Conservation (phyloP, 2,113 vertebrate genomes). For the Xiphophorus maculatus region DNA sequence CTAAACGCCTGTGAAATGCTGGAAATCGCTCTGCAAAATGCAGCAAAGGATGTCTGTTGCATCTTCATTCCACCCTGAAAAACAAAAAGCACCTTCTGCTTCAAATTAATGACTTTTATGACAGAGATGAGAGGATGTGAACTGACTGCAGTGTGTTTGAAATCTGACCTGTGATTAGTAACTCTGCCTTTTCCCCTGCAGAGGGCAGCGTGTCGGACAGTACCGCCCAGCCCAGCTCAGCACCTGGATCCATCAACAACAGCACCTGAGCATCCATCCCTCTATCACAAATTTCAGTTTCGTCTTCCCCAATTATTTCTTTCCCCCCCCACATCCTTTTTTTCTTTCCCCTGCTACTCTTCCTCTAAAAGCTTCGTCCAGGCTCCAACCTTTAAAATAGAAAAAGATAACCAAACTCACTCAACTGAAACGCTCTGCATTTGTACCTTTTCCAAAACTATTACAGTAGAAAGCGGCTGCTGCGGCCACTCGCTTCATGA, state of each 20-base stretch:
- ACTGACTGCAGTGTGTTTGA: background rate
- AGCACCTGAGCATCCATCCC: constrained; percentile 80
- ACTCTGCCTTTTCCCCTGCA: constrained; percentile 60
- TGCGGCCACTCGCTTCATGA: constrained; percentile 42
- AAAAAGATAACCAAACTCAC: constrained; percentile 38
- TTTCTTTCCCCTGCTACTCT: constrained; percentile 53
- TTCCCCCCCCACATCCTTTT: background rate
- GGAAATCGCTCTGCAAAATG: too few relatives aligned
- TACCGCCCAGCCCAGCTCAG: constrained; percentile 82
- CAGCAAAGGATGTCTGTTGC: too few relatives aligned
- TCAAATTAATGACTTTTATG: background rate
- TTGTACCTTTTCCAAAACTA: constrained; percentile 37
- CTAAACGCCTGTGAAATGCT: too few relatives aligned
- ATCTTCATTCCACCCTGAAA: too few relatives aligned
- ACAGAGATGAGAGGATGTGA: too few relatives aligned
- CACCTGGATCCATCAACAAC: constrained; percentile 83
- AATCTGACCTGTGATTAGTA: background rate
- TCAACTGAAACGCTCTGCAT: constrained; percentile 44
- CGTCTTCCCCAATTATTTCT: constrained; percentile 29
- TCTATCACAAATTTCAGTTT: constrained; percentile 59
- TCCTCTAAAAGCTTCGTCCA: constrained; percentile 52
- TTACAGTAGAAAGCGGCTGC: constrained; percentile 37
- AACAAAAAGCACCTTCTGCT: too few relatives aligned
- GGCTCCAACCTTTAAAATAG: constrained; percentile 62
- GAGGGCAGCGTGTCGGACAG: constrained; percentile 83